A percentile compares a stretch with the other conserved stretches of the same genome.
Conservation (phyloP, 2,888 invertebrate species). For the Theretra japonica region DNA sequence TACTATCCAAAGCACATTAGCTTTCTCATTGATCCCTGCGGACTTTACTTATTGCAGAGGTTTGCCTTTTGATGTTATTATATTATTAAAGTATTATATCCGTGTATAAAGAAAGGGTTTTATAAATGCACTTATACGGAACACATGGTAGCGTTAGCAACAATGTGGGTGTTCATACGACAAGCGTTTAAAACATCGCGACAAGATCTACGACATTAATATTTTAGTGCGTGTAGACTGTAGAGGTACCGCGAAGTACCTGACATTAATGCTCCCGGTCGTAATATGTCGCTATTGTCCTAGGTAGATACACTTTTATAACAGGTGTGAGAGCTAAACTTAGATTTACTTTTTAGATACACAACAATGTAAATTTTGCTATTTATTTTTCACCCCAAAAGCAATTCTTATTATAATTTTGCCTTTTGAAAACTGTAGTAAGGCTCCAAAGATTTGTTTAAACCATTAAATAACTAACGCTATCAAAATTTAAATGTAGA, state of each 20-base stretch:
- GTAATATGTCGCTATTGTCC: slow-evolving; percentile 1
- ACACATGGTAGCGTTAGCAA: neutral
- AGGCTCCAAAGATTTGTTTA: too few relatives aligned
- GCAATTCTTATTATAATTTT: too few relatives aligned
- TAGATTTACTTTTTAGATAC: neutral
- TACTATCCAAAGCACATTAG: neutral
- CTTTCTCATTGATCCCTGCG: neutral
- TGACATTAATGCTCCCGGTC: slow-evolving; percentile 11
- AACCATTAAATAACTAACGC: neutral
- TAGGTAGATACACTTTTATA: slow-evolving; percentile 8
- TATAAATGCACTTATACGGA: neutral
- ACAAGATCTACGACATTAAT: slow-evolving; percentile 20
- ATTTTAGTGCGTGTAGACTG: slow-evolving; percentile 13
- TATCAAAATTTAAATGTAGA: neutral
- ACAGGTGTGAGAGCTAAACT: neutral
- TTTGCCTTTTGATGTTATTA: neutral
- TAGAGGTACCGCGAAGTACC: slow-evolving; percentile 16
- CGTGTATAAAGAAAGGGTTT: neutral
- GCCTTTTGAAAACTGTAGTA: too few relatives aligned
- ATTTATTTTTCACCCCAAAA: neutral
- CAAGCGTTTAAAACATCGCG: slow-evolving; percentile 19
- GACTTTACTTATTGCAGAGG: neutral
- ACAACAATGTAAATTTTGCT: neutral
- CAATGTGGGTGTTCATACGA: neutral
- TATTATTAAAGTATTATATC: neutral